phyloP scores from a whole-genome alignment of 2,888 invertebrate species.

The Agrotis exclamationis region DNA sequence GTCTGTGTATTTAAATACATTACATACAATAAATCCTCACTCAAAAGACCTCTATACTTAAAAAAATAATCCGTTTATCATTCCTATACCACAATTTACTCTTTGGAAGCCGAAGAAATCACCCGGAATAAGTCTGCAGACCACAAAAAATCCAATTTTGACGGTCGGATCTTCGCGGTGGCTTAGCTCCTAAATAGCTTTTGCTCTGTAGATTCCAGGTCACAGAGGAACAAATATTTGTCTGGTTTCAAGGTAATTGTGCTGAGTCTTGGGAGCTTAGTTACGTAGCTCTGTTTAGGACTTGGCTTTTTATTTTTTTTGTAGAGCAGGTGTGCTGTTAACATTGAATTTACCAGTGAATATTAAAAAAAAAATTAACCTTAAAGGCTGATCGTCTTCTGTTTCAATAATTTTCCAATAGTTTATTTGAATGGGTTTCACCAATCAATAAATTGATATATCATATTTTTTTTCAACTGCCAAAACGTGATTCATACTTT shows the following conservation, averaged over 20 bases:
- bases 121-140: conserved; percentile 13
- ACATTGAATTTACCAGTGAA: not conserved
- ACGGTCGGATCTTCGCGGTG: not conserved
- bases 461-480: too few relatives aligned
- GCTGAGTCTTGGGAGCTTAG: conserved; percentile 8
- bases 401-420: too few relatives aligned
- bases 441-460: too few relatives aligned
- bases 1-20: too few relatives aligned
- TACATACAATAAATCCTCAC: too few relatives aligned
- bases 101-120: not conserved
- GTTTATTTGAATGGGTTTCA: too few relatives aligned
- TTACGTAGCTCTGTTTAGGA: not conserved
- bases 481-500: too few relatives aligned
- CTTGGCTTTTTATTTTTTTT: not conserved
- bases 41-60: not conserved
- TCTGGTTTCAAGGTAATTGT: conserved; percentile 22
- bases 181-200: conserved; percentile 16
- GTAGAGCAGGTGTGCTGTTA: not conserved
- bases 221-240: conserved; percentile 27
- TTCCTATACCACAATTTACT: not conserved
- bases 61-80: not conserved
- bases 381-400: not conserved
- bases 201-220: not conserved
- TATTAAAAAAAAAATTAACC: too few relatives aligned
- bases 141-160: conserved; percentile 30